Conservation (phyloP, 2,113 vertebrate genomes). For the Scomber scombrus region DNA sequence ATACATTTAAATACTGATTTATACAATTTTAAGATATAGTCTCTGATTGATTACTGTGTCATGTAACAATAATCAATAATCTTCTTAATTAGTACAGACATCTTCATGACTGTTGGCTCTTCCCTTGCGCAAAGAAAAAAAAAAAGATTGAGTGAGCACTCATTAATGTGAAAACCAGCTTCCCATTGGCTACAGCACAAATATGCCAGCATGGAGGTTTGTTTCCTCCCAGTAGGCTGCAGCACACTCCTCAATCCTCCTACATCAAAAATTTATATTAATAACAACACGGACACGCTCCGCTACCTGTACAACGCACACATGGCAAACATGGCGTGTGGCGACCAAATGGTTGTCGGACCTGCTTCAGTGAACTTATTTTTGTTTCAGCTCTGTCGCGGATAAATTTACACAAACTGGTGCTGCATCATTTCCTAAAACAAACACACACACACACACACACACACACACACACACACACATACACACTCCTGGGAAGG, state of each 20-base stretch:
- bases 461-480: conserved; percentile 21
- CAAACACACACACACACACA: conserved; percentile 43
- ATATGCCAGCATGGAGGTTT: conserved; percentile 37
- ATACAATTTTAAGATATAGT: not conserved
- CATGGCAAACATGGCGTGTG: conserved; percentile 8
- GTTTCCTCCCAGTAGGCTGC: conserved; percentile 46
- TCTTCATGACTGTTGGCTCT: not conserved
- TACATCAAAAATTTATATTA: conserved; percentile 29
- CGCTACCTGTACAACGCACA: conserved; percentile 10
- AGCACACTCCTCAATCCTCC: conserved; percentile 30
- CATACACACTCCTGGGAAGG: conserved; percentile 57
- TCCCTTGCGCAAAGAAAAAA: not conserved
- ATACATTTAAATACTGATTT: not conserved
- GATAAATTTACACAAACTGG: conserved; percentile 69
- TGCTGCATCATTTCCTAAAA: conserved; percentile 65
- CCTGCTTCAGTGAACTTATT: conserved; percentile 48
- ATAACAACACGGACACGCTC: conserved; percentile 39
- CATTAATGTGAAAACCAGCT: conserved; percentile 32
- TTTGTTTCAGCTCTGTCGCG: conserved; percentile 54
- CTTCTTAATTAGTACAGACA: not conserved
- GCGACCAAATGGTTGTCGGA: conserved; percentile 40
- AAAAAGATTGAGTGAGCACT: conserved; percentile 21
- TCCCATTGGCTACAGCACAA: conserved; percentile 38
- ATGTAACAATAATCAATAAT: not conserved
- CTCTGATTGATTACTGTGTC: conserved; percentile 3